These are phyloP conservation scores for Crocuta crocuta DNA, from an alignment of 2,113 vertebrate genomes.

Conservation along the genomic window DNA sequence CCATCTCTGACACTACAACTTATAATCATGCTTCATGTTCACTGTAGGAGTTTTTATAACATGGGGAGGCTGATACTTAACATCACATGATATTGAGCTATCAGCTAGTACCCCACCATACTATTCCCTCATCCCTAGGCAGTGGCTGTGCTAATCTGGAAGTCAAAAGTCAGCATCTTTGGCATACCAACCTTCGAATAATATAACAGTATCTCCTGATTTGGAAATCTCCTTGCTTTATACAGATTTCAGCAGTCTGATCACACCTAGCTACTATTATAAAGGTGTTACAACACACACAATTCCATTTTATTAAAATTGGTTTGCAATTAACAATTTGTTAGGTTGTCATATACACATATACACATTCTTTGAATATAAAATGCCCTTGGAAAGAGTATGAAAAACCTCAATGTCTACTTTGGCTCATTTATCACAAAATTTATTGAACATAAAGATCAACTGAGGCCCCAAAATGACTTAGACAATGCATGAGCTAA, in stretches of 20 bases:
- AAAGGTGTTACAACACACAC: neutral
- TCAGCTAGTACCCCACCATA: neutral
- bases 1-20: neutral
- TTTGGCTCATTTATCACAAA: neutral
- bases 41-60: neutral
- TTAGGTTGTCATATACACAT: neutral
- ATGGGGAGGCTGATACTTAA: neutral
- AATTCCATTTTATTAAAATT: neutral
- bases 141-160: neutral
- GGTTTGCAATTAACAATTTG: neutral
- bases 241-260: neutral
- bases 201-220: neutral
- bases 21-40: neutral
- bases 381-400: neutral
- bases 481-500: neutral
- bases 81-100: neutral
- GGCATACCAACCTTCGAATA: neutral
- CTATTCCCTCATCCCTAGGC: neutral
- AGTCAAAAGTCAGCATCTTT: neutral
- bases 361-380: neutral
- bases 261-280: neutral
- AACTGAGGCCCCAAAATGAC: neutral
- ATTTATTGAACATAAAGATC: neutral
- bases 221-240: neutral
- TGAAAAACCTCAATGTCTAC: neutral